Percentiles rank a stretch among this genome's conserved stretches.
These are phyloP conservation scores for Poeciliopsis turrubarensis DNA, from an alignment of 2,113 vertebrate genomes.

Conservation along the genomic window DNA sequence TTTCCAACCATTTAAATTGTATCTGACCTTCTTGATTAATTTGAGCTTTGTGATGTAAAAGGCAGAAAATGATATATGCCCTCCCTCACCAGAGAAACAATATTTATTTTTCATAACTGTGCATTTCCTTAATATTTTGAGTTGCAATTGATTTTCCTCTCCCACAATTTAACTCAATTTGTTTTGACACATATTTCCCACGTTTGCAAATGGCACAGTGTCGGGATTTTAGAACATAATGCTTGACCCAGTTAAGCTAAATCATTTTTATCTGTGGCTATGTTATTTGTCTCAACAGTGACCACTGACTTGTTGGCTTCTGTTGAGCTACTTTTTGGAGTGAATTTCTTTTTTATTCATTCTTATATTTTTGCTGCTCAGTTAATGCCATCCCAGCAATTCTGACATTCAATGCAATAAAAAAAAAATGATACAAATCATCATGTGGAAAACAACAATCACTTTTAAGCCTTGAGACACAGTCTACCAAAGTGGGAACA, in stretches of 20 bases:
- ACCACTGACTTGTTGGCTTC: constrained; percentile 7
- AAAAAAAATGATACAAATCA: constrained; percentile 48
- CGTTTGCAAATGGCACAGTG: constrained; percentile 19
- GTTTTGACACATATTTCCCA: constrained; percentile 23
- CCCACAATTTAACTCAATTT: neutral
- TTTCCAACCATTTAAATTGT: constrained; percentile 69
- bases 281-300: constrained; percentile 19
- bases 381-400: constrained; percentile 28
- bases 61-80: constrained; percentile 45
- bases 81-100: constrained; percentile 25
- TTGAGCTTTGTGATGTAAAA: constrained; percentile 68
- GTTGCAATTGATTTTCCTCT: constrained; percentile 15
- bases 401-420: constrained; percentile 44
- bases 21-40: constrained; percentile 64
- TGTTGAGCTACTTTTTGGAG: neutral
- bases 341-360: constrained; percentile 2
- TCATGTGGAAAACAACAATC: constrained; percentile 51
- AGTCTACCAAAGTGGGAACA: constrained; percentile 63
- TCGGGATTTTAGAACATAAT: constrained; percentile 19
- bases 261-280: constrained; percentile 6
- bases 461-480: constrained; percentile 60
- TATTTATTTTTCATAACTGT: constrained; percentile 26
- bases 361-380: constrained; percentile 7
- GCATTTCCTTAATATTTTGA: constrained; percentile 4
- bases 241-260: constrained; percentile 20